Percentiles rank a stretch among this genome's conserved stretches.
Evolutionary conservation across 2,113 vertebrate genomes (phyloP).

Genomic region (Rynchops niger): DNA sequence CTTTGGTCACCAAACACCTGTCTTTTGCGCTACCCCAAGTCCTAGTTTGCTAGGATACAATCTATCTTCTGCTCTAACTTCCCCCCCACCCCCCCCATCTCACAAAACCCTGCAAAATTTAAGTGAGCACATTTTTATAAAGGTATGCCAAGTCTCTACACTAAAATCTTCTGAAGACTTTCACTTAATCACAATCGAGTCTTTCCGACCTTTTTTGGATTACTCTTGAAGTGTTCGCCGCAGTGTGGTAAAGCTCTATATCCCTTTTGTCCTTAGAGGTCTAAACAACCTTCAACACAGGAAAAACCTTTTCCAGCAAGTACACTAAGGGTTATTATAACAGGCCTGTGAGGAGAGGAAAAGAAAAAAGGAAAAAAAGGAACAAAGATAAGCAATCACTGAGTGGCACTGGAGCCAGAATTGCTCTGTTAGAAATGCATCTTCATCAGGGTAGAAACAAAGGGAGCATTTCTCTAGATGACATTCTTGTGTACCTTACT

Average conservation of each 20-base stretch:
- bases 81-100: rapidly evolving
- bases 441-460: background rate
- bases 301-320: background rate
- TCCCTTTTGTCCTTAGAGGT: background rate
- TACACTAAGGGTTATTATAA: background rate
- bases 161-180: background rate
- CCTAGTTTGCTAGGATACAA: background rate
- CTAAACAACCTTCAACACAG: background rate
- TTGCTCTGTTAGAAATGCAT: background rate
- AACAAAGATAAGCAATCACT: background rate
- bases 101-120: background rate
- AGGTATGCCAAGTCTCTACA: background rate
- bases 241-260: background rate
- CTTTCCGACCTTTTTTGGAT: background rate
- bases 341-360: background rate
- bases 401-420: background rate
- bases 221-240: background rate
- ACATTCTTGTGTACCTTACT: background rate
- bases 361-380: background rate
- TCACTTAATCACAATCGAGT: background rate
- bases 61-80: background rate
- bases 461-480: background rate
- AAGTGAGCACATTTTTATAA: background rate
- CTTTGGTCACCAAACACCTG: background rate
- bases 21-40: background rate